phyloP scores from a whole-genome alignment of 2,888 invertebrate species.

The Phengaris arion region DNA sequence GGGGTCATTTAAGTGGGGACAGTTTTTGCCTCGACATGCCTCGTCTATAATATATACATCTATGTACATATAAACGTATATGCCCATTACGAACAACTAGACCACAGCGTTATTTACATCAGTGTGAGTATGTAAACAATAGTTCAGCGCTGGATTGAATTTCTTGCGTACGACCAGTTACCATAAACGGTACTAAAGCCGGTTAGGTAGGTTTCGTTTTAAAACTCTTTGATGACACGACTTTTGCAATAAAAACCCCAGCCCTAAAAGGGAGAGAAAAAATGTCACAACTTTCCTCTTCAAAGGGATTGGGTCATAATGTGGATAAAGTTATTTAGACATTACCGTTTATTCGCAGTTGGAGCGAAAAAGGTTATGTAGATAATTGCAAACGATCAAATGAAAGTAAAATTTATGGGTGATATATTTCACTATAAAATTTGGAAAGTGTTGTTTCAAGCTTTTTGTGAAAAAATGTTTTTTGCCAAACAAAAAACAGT shows the following conservation, averaged over 20 bases:
- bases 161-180: constrained; percentile 12
- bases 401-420: constrained; percentile 69
- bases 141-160: constrained; percentile 35
- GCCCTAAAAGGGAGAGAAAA: constrained; percentile 58
- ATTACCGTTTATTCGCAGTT: constrained; percentile 67
- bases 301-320: constrained; percentile 71
- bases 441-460: constrained; percentile 23
- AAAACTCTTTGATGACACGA: constrained; percentile 57
- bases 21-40: no score
- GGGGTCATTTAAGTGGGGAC: no score
- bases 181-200: constrained; percentile 13
- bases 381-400: constrained; percentile 61
- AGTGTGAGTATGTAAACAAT: constrained; percentile 41
- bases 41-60: no score
- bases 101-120: background rate
- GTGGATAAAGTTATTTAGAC: constrained; percentile 76
- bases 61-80: no score
- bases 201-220: constrained; percentile 15
- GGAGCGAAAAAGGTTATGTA: constrained; percentile 61
- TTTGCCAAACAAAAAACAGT: background rate
- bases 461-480: background rate
- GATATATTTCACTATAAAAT: constrained; percentile 23
- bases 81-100: background rate
- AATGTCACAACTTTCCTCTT: constrained; percentile 74
- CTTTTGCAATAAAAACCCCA: constrained; percentile 64